Conservation (phyloP, 1,140 invertebrate species). For the Rhyzopertha dominica region DNA sequence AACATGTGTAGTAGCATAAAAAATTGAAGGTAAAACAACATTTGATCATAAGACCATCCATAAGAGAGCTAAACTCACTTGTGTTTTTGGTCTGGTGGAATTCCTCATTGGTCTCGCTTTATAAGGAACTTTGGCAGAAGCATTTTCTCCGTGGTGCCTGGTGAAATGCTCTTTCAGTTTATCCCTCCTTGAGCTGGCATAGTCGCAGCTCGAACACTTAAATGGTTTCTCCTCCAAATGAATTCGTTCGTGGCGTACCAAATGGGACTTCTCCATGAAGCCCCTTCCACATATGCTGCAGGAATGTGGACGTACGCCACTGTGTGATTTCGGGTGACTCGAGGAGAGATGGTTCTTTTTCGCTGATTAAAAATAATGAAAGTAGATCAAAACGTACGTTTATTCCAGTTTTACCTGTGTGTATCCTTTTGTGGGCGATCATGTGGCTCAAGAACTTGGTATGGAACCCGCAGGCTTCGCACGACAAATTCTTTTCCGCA, state of each 20-base stretch:
- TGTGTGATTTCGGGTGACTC: constrained; percentile 59
- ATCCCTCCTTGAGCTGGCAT: constrained; percentile 59
- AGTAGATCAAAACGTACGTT: not conserved
- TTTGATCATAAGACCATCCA: no score
- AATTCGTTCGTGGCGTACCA: constrained; percentile 59
- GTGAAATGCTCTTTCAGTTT: constrained; percentile 64
- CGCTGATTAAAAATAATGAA: constrained; percentile 40
- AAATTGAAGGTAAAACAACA: no score
- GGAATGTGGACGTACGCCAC: constrained; percentile 57
- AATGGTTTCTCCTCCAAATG: constrained; percentile 59
- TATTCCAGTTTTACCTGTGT: constrained; percentile 48
- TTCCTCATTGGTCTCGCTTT: constrained; percentile 47
- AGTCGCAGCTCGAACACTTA: constrained; percentile 60
- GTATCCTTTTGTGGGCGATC: constrained; percentile 60
- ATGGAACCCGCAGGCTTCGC: constrained; percentile 61
- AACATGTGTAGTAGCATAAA: no score
- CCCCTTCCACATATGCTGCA: constrained; percentile 58
- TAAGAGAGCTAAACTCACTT: constrained; percentile 22
- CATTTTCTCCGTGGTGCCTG: constrained; percentile 57
- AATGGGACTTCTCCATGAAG: constrained; percentile 64
- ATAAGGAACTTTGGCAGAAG: constrained; percentile 51
- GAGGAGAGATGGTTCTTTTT: constrained; percentile 64
- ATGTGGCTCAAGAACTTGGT: constrained; percentile 66
- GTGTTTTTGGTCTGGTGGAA: constrained; percentile 27
- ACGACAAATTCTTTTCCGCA: constrained; percentile 51